Conservation (phyloP, 2,797 vertebrate genomes). For the Eidolon dupreanum region DNA sequence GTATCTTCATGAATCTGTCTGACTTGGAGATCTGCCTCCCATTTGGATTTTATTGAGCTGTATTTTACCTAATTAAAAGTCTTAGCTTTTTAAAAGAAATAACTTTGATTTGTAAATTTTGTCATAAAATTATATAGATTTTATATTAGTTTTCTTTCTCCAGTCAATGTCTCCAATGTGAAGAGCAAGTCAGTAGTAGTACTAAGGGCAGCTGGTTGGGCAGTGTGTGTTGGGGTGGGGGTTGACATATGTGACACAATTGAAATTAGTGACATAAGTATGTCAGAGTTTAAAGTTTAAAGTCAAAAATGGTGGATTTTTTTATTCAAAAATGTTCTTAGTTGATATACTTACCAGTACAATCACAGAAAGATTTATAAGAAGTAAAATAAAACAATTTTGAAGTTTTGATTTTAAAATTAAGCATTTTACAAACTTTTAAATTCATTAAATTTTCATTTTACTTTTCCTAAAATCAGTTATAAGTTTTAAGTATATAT, state of each 20-base stretch:
- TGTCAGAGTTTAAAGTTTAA: background rate
- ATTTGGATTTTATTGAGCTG: background rate
- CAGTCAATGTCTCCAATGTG: background rate
- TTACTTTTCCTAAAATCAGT: background rate
- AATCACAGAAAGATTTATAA: conserved; percentile 3
- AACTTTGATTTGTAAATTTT: conserved; percentile 16
- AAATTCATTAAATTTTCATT: conserved; percentile 60
- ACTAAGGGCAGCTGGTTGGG: background rate
- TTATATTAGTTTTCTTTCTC: conserved; percentile 23
- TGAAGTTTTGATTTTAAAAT: conserved; percentile 46
- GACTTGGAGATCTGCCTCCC: background rate
- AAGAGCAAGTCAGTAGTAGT: background rate
- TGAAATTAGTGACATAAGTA: background rate
- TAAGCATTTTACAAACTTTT: conserved; percentile 36
- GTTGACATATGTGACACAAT: background rate
- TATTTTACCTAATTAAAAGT: background rate
- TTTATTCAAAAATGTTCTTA: conserved; percentile 3
- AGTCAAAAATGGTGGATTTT: background rate
- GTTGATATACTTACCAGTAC: background rate
- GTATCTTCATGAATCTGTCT: background rate
- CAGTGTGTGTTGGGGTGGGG: background rate
- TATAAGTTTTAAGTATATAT: conserved; percentile 27
- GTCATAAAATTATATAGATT: background rate
- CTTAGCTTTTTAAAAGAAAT: background rate
- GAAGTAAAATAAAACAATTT: conserved; percentile 9